A percentile compares a stretch with the other conserved stretches of the same genome.
Conservation (phyloP, 2,113 vertebrate genomes). For the Mola mola region DNA sequence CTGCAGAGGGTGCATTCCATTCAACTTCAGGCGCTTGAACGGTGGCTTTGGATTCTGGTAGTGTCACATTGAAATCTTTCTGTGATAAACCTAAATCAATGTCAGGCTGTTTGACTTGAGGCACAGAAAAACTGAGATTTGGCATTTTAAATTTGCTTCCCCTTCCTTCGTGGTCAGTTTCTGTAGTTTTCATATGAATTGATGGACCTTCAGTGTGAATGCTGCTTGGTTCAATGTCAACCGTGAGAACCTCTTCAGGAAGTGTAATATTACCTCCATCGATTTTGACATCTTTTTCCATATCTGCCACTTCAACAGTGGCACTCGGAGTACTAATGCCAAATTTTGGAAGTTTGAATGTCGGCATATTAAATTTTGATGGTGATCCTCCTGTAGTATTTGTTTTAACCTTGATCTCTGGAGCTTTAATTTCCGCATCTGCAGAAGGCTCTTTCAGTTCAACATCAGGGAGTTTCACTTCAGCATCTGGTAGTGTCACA, state of each 20-base stretch:
- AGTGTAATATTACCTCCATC: background rate
- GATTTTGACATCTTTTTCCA: conserved; percentile 19
- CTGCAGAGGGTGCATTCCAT: too few relatives aligned
- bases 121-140: too few relatives aligned
- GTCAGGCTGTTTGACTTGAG: conserved; percentile 23
- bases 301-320: conserved; percentile 1
- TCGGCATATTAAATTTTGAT: conserved; percentile 55
- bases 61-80: conserved; percentile 18
- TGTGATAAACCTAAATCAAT: conserved; percentile 37
- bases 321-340: conserved; percentile 46
- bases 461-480: conserved; percentile 17
- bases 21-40: too few relatives aligned
- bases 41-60: conserved; percentile 31
- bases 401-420: conserved; percentile 1
- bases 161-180: too few relatives aligned
- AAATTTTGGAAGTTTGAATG: conserved; percentile 58
- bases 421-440: conserved; percentile 8
- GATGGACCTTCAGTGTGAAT: too few relatives aligned
- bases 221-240: background rate
- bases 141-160: too few relatives aligned
- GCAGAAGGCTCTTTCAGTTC: conserved; percentile 19
- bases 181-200: too few relatives aligned
- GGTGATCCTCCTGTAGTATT: conserved; percentile 29
- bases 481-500: conserved; percentile 17
- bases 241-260: background rate